Base-by-base conservation (phyloP, 2,113 vertebrate genomes). In the Cyrtonyx montezumae region DNA sequence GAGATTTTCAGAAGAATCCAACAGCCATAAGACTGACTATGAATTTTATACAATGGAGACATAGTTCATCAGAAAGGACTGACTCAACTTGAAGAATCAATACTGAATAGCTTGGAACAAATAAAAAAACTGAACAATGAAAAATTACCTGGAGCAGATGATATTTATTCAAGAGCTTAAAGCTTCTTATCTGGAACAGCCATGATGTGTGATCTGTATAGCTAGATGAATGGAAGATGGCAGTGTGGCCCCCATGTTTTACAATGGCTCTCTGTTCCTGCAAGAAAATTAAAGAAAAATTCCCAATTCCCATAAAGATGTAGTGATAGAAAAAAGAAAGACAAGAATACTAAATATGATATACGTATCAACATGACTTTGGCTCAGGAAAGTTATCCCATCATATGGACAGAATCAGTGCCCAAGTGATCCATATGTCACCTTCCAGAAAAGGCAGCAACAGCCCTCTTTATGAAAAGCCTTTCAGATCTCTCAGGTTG, bases 101-200 rank as follows among this genome's bases (percentile, higher is more conserved):
- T 82, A 84, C 36, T 16, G 34, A 26, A 62, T 85, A 82, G 68
- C 79, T 90, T 43, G 36, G 43, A 94, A 92, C 43, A 94, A 93
- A 82, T 6, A 79, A 62, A 79, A 75, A 73, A 93, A 79, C 13
- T 0, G 3, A 85, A 82, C 2, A 4, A n/a, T 62, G 71, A 90
- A 87, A 89, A 95, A 43, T 30, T 62, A 30, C 40, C 4, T n/a
- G 43, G 40, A 76, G 62, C 4, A 58, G 66, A 85, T 12, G 1
- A 51, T 53, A 85, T 62, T 91, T 91, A 73, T 91, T 77, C 55
- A 79, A 37, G 40, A 90, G 5, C 22, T 87, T 69, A 79, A 93
- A 77, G n/a, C 26, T 74, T 28, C 58, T 73, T 43, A 66, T 45
- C 79, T 85, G 59, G 55, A 91, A 74, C 30, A 82, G 55, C 36